Conservation (phyloP, 2,113 vertebrate species). For the Engraulis encrasicolus region DNA sequence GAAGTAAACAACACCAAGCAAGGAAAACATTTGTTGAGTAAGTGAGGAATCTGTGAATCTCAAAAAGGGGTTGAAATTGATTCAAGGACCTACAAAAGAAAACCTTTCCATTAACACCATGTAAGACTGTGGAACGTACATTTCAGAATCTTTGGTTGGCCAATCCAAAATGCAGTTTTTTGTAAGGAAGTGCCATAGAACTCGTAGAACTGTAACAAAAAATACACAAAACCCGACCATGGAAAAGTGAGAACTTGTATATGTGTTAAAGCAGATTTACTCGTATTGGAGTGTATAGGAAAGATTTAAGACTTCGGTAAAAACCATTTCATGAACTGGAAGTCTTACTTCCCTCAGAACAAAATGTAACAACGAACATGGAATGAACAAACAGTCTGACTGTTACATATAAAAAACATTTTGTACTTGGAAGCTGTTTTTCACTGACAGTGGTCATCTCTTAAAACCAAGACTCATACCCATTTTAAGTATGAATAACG, state of each 20-base stretch:
- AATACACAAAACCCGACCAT: background rate
- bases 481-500: background rate
- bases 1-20: background rate
- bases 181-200: background rate
- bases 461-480: background rate
- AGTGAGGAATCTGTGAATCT: background rate
- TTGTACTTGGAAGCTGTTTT: background rate
- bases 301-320: background rate
- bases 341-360: background rate
- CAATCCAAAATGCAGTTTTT: background rate
- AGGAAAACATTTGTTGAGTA: background rate
- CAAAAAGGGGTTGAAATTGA: background rate
- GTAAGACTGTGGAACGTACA: background rate
- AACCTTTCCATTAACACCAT: background rate
- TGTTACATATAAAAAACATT: background rate
- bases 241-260: background rate
- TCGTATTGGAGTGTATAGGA: background rate
- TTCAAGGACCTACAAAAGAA: background rate
- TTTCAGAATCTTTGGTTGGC: conserved; percentile 1
- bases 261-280: background rate
- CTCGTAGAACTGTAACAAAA: background rate
- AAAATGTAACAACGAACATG: background rate
- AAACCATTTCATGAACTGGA: background rate
- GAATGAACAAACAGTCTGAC: background rate
- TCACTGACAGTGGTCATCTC: background rate